Conservation (phyloP, 64 coral and sea anemone genomes). For the Trachythela sp. region DNA sequence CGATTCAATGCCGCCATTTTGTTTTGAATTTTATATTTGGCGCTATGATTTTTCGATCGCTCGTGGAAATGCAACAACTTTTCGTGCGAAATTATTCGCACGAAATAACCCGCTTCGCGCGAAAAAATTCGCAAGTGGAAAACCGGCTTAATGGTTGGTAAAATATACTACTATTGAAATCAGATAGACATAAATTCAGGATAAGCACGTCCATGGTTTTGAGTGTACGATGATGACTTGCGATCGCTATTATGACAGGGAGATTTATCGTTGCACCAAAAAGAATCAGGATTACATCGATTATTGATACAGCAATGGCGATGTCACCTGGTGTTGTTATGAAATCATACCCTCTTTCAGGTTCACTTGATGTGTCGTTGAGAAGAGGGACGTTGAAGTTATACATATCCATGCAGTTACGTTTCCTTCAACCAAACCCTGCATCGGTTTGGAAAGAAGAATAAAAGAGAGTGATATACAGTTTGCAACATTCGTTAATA, state of each 20-base stretch:
- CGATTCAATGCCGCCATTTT: too few species aligned
- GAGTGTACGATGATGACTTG: background rate
- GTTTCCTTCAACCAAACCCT: background rate
- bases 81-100: too few species aligned
- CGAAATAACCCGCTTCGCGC: too few species aligned
- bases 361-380: background rate
- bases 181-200: background rate
- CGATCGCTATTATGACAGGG: background rate
- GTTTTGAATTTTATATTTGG: too few species aligned
- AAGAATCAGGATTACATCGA: background rate
- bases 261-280: background rate
- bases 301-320: background rate
- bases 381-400: background rate
- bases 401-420: background rate
- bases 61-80: too few species aligned
- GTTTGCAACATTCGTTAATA: too few species aligned
- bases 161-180: background rate
- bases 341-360: background rate
- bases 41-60: too few species aligned
- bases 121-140: too few species aligned
- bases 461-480: too few species aligned
- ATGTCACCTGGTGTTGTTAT: background rate
- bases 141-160: slow-evolving; percentile 1
- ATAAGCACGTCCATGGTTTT: background rate
- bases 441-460: too few species aligned